phyloP scores from a whole-genome alignment of 1,140 invertebrate genomes.

The Ceratitis capitata region DNA sequence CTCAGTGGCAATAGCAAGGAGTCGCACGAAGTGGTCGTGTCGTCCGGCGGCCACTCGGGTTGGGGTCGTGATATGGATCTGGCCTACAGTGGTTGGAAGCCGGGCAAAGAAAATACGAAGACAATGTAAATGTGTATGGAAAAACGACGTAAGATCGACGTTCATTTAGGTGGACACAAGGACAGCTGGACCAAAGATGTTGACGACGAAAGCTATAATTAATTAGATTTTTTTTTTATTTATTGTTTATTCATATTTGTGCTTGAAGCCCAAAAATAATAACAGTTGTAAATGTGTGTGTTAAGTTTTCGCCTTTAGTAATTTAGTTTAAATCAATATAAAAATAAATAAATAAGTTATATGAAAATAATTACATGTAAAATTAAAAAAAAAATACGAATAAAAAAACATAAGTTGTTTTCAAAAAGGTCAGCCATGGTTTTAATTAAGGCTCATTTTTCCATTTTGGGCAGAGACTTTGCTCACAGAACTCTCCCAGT shows the following conservation, averaged over 20 bases:
- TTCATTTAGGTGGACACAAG: background rate
- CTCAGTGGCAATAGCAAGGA: conserved; percentile 72
- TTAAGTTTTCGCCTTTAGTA: background rate
- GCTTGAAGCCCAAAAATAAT: background rate
- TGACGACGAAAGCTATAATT: background rate
- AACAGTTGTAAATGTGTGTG: background rate
- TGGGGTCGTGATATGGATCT: conserved; percentile 76
- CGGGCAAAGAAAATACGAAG: conserved; percentile 54
- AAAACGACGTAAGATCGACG: background rate
- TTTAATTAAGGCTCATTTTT: no score
- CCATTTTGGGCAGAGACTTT: no score
- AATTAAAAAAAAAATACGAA: background rate
- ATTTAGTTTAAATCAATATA: conserved; percentile 12
- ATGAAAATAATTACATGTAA: background rate
- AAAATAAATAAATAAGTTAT: background rate
- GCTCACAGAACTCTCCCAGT: no score
- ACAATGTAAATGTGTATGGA: background rate
- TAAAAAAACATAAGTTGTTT: conserved; percentile 25
- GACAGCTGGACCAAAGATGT: conserved; percentile 34
- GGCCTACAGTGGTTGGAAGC: conserved; percentile 73
- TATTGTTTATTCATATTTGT: background rate
- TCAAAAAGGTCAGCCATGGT: conserved; percentile 32
- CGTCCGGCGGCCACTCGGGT: conserved; percentile 73
- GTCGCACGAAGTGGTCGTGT: conserved; percentile 78
- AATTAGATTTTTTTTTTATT: background rate